Base-by-base conservation (phyloP, 2,888 invertebrate genomes). In the Busseola fusca region DNA sequence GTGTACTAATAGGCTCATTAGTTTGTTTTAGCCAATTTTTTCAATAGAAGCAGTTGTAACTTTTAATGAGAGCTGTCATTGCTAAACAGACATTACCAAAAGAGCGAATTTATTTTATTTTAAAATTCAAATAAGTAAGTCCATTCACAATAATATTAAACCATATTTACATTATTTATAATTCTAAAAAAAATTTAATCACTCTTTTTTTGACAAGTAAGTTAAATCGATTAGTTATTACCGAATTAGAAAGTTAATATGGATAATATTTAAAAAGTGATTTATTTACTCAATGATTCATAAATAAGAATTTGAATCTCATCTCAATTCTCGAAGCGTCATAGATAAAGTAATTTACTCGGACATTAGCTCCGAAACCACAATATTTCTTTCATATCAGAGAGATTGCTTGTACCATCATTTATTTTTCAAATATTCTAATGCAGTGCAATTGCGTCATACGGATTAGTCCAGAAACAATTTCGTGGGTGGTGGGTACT, bases 341-440 rank as follows among this genome's bases (percentile, higher is more conserved):
- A 80, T 68, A 84, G 85, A 84, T 84, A 84, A 81, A 83, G 85
- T 84, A 83, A 89, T 88, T 88, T 86, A 85, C 85, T 83, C 74
- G 76, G 78, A 84, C 87, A 80, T 84, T 84, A 88, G 81, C 85
- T 85, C 79, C 72, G 74, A 85, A 87, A 88, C 86, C 84, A 87
- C 86, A 89, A 89, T 91, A 91, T 86, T 87, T 91, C 88, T 90
- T 88, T 84, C 85, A 85, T 87, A 90, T 90, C 90, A 81, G 79
- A 86, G 65, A 89, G 88, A 91, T 91, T 89, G 87, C 69, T 76
- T 81, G 86, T 86, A 86, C 80, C 84, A 85, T 88, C 86, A 90
- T 91, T 90, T 90, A 90, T 88, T 87, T 87, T 87, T 82, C 82
- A 76, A 88, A 88, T 88, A 90, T 90, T 89, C 86, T 90, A 89